Evolutionary conservation across 2,797 vertebrate genomes (phyloP).

Genomic region (Percopsis omiscomaycus): DNA sequence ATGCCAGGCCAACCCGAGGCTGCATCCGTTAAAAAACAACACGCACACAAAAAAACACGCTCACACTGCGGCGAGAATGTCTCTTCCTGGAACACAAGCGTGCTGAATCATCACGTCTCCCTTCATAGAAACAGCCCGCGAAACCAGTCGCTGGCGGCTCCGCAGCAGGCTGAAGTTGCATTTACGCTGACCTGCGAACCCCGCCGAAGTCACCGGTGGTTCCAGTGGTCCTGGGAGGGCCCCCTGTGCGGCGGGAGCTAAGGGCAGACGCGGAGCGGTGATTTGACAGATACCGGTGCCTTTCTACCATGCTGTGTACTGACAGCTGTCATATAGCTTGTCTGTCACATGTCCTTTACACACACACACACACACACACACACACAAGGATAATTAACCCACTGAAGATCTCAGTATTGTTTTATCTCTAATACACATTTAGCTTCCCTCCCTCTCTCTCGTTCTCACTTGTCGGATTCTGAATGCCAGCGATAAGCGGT

Average conservation of each 20-base stretch:
- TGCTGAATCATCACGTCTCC: constrained; percentile 23
- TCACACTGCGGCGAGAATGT: constrained; percentile 9
- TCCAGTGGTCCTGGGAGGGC: constrained; percentile 36
- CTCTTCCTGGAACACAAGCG: constrained; percentile 6
- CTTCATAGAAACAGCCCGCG: constrained; percentile 30
- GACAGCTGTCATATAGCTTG: constrained; percentile 74
- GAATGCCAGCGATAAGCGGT: constrained; percentile 66
- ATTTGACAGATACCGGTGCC: constrained; percentile 59
- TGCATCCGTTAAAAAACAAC: constrained; percentile 7
- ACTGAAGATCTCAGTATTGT: constrained; percentile 22
- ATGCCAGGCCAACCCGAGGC: constrained; percentile 29
- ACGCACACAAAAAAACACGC: constrained; percentile 12
- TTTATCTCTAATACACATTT: constrained; percentile 26
- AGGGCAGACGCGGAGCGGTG: constrained; percentile 40
- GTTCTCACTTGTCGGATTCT: constrained; percentile 27
- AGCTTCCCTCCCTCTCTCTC: background rate
- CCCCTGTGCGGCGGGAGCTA: constrained; percentile 29
- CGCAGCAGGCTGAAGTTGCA: constrained; percentile 18
- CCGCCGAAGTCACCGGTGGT: constrained; percentile 32
- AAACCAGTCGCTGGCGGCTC: constrained; percentile 21
- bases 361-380: constrained; percentile 24
- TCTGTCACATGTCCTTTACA: constrained; percentile 55
- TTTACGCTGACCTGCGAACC: constrained; percentile 27
- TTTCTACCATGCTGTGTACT: constrained; percentile 37
- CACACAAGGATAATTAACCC: constrained; percentile 14